Evolutionary conservation across 2,888 invertebrate genomes (phyloP).

Genomic region (Allygus modestus): DNA sequence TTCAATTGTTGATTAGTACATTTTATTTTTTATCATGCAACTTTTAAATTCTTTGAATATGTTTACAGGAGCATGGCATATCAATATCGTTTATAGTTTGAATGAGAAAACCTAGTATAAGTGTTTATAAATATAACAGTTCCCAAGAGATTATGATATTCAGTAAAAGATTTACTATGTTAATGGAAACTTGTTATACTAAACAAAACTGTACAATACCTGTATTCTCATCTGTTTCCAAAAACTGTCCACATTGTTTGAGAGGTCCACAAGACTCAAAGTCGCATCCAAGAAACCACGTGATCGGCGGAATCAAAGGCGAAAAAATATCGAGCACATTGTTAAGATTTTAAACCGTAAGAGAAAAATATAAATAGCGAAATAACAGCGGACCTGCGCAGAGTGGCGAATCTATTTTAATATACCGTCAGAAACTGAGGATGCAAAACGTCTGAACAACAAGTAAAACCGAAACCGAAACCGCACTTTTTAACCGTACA

Average conservation of each 20-base stretch:
- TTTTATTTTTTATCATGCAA: too few species aligned
- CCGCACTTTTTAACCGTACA: constrained; percentile 55
- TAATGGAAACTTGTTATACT: too few species aligned
- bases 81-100: too few species aligned
- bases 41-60: too few species aligned
- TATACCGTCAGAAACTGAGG: constrained; percentile 51
- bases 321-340: constrained; percentile 51
- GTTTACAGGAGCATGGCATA: too few species aligned
- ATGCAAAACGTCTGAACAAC: not conserved
- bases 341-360: constrained; percentile 39
- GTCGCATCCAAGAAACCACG: constrained; percentile 11
- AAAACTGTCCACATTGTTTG: constrained; percentile 17
- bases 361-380: constrained; percentile 59
- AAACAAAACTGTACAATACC: too few species aligned
- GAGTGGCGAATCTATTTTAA: constrained; percentile 58
- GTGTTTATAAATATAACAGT: too few species aligned
- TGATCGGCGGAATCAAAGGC: not conserved
- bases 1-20: too few species aligned
- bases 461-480: constrained; percentile 9
- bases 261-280: constrained; percentile 20
- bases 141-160: too few species aligned
- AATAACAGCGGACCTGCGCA: constrained; percentile 56
- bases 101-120: too few species aligned
- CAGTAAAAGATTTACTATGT: too few species aligned
- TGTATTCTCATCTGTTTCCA: not conserved